Evolutionary conservation across 2,113 vertebrate species (phyloP), one percentile per base, ranked within the genome.

Genomic region (Myrmecophaga tridactyla): DNA sequence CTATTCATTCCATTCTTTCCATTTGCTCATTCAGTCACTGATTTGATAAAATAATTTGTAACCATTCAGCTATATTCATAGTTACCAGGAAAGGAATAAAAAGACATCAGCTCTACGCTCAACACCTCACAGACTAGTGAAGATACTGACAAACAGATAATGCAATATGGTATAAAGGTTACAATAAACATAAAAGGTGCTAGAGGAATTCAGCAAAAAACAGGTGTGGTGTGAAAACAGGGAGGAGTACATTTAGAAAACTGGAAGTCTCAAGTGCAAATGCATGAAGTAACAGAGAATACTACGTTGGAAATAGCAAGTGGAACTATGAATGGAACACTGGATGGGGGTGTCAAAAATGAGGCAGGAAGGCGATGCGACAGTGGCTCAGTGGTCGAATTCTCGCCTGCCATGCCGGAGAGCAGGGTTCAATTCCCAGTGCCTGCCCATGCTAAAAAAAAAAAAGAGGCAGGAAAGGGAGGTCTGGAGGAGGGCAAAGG

Each of bases 71-170:
- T 89, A 89, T 39, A 95, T 82, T 53, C 25, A 88, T 0, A 60
- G 43, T 51, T 76, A 77, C 56, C 46, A 93, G 62, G 27, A 94
- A 48, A 95, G 17, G 21, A 87, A 90, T 36, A 95, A 84, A 92
- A 73, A 89, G 62, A 77, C 10, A 84, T 34, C 62, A 62, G 3
- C 76, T 86, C 27, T 36, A 39, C 3, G 60, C 15, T 73, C 69
- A 86, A 34, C 21, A 73, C 31, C 46, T 92, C 62, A 75, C 7
- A 85, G 62, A 83, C 48, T 77, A 80, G 29, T 83, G 41, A 90
- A 31, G 27, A 94, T 65, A 85, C 0, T 67, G 63, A 62, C 34
- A 93, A 76, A 89, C 6, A 88, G 48, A 60, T 23, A 89, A 76
- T 12, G 29, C 31, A 46, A 60, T 48, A 69, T 7, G 29, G 27